Conservation (phyloP, 2,797 vertebrate species). For the Eidolon dupreanum region DNA sequence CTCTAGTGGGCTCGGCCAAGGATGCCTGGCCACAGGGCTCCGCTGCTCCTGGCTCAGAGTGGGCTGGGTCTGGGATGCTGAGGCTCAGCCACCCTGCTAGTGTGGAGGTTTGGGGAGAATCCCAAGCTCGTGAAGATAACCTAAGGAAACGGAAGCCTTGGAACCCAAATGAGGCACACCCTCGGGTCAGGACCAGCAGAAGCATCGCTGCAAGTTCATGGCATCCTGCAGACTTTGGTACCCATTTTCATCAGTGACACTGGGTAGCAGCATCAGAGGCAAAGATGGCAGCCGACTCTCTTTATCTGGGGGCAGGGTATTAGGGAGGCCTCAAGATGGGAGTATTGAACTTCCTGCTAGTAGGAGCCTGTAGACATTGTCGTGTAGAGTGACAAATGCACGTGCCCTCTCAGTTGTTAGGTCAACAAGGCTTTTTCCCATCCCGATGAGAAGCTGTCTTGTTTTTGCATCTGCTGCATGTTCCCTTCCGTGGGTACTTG, state of each 20-base stretch:
- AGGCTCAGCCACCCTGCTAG: not conserved
- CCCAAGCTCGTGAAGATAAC: not conserved
- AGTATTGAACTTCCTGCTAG: not conserved
- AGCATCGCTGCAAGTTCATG: not conserved
- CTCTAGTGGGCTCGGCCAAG: not conserved
- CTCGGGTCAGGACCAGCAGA: not conserved
- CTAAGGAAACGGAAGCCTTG: not conserved
- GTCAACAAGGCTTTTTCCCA: not conserved
- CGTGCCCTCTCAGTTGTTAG: not conserved
- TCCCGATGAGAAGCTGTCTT: not conserved
- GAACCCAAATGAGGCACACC: not conserved
- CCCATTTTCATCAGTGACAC: not conserved
- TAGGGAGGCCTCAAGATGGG: not conserved
- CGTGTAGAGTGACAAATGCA: no score
- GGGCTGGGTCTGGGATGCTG: not conserved
- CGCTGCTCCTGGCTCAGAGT: not conserved
- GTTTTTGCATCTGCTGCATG: not conserved
- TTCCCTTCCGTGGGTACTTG: fast-evolving
- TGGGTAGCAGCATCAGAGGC: not conserved
- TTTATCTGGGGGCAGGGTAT: not conserved
- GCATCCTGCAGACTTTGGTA: not conserved
- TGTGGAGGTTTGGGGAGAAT: not conserved
- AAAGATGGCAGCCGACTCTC: not conserved
- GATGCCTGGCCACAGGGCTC: not conserved
- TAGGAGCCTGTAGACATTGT: not conserved